Conservation (phyloP, 2,888 invertebrate species). For the Unio pictorum region DNA sequence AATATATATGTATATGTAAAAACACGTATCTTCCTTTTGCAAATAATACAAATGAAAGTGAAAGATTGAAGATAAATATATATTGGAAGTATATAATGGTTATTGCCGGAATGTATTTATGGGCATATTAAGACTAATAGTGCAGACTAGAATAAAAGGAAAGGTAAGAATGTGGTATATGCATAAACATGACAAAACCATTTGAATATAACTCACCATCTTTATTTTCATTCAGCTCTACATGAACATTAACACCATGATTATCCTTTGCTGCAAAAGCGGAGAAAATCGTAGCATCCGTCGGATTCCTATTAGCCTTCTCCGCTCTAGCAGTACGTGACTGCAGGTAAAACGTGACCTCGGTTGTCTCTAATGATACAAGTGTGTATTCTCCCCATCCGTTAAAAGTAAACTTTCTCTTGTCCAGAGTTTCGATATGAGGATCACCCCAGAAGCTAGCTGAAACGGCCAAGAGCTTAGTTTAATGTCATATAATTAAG, state of each 20-base stretch:
- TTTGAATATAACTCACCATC: slow-evolving; percentile 7
- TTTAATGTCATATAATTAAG: background rate
- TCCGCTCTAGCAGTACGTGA: background rate
- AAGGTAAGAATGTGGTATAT: no score
- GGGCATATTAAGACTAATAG: no score
- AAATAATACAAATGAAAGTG: no score
- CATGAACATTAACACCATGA: slow-evolving; percentile 19
- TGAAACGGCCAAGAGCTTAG: background rate
- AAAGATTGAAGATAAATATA: background rate
- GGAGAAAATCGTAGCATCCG: slow-evolving; percentile 38
- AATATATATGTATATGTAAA: no score
- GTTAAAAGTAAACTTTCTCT: slow-evolving; percentile 33
- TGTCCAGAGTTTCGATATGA: slow-evolving; percentile 34
- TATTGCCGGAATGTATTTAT: no score
- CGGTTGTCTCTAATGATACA: background rate
- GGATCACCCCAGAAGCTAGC: slow-evolving; percentile 31
- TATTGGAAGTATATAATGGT: no score
- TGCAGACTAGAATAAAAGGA: no score
- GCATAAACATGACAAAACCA: background rate
- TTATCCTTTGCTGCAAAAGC: slow-evolving; percentile 35
- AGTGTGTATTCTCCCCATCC: slow-evolving; percentile 37
- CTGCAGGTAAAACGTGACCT: background rate
- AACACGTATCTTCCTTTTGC: background rate
- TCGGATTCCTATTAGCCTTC: slow-evolving; percentile 16
- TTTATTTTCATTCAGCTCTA: slow-evolving; percentile 25